Conservation (phyloP, 1,140 invertebrate genomes). For the Oryzaephilus surinamensis region DNA sequence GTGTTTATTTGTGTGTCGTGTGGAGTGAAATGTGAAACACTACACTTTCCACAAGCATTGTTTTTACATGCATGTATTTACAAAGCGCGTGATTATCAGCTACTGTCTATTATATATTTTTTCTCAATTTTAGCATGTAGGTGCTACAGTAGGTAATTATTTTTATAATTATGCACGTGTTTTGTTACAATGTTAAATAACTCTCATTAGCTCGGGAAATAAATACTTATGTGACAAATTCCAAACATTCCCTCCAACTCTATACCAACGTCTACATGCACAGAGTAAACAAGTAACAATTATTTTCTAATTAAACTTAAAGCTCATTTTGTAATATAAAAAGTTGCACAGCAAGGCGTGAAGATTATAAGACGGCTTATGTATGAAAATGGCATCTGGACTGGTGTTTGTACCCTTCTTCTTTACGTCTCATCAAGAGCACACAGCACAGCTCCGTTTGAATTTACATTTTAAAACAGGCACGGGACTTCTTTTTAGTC, state of each 20-base stretch:
- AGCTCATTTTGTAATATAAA: constrained; percentile 1
- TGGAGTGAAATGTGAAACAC: too few relatives aligned
- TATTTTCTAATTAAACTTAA: too few relatives aligned
- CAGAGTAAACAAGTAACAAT: too few relatives aligned
- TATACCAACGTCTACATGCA: too few relatives aligned
- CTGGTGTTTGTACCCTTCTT: constrained; percentile 8
- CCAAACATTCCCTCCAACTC: too few relatives aligned
- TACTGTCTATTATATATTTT: constrained; percentile 4
- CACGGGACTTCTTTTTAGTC: constrained; percentile 22
- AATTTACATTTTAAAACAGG: constrained; percentile 22
- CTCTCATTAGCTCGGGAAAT: too few relatives aligned
- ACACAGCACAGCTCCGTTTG: constrained; percentile 16
- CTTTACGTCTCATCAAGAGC: constrained; percentile 17
- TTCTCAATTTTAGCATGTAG: neutral
- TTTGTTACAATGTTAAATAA: constrained; percentile 9
- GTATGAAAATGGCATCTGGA: neutral
- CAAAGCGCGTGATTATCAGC: constrained; percentile 13
- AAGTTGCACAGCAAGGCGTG: neutral
- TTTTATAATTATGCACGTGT: constrained; percentile 17
- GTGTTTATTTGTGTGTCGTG: too few relatives aligned
- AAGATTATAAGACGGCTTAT: neutral
- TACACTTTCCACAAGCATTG: constrained; percentile 15
- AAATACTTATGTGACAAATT: too few relatives aligned
- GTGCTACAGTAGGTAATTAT: constrained; percentile 12
- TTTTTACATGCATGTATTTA: constrained; percentile 10